Conservation (phyloP, 2,888 invertebrate species). For the Troilus luridus region DNA sequence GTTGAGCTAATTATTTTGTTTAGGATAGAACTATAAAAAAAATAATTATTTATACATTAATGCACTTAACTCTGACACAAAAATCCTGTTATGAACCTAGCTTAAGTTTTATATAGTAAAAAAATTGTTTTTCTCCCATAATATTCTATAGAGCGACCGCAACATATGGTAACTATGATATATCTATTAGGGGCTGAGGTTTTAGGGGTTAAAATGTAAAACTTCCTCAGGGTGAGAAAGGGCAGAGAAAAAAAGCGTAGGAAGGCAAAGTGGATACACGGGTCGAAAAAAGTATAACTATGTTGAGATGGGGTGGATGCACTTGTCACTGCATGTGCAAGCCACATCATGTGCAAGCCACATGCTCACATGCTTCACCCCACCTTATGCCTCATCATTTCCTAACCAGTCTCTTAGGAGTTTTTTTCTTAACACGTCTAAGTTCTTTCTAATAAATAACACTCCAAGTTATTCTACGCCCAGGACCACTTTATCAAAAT, state of each 20-base stretch:
- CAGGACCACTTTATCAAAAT: not conserved
- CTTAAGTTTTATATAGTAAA: not conserved
- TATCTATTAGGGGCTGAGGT: constrained; percentile 29
- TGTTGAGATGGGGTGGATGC: constrained; percentile 39
- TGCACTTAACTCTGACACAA: too few relatives aligned
- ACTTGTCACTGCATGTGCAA: constrained; percentile 53
- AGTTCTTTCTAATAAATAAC: constrained; percentile 43
- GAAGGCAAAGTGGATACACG: constrained; percentile 38
- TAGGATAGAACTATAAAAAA: too few relatives aligned
- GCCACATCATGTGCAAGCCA: constrained; percentile 50
- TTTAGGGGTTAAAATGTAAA: constrained; percentile 33
- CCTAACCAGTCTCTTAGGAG: not conserved
- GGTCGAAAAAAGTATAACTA: constrained; percentile 23
- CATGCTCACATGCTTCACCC: not conserved
- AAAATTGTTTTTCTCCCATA: not conserved
- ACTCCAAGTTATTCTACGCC: not conserved
- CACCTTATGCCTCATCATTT: constrained; percentile 35
- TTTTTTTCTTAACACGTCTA: constrained; percentile 9
- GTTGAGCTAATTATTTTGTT: too few relatives aligned
- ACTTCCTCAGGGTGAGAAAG: constrained; percentile 31
- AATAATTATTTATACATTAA: too few relatives aligned
- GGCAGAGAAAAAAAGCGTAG: not conserved
- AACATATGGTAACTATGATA: constrained; percentile 27
- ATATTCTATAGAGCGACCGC: not conserved
- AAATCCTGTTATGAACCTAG: not conserved